Evolutionary conservation across 2,113 vertebrate genomes (phyloP).

Genomic region (Raja brachyura): DNA sequence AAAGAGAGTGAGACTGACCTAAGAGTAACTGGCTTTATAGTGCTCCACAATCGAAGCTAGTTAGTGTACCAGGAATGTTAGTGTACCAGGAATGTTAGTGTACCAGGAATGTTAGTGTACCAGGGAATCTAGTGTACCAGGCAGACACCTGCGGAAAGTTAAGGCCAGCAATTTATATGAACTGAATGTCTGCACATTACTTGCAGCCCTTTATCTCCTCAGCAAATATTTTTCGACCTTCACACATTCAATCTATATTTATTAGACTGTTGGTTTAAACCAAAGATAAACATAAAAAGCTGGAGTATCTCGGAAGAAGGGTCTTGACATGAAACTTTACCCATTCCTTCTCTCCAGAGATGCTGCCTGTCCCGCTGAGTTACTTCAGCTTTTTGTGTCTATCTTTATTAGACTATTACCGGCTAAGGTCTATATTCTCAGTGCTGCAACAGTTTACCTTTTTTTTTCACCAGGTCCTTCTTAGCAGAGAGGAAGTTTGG

Average conservation of each 20-base stretch:
- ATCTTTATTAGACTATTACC: not conserved
- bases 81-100: no score
- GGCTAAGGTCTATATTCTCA: not conserved
- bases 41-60: not conserved
- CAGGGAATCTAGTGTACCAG: not conserved
- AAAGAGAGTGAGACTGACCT: not conserved
- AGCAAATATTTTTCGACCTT: not conserved
- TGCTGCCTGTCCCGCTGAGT: no score
- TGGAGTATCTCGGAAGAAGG: no score
- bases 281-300: no score
- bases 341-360: no score
- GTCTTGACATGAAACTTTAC: no score
- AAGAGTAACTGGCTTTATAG: not conserved
- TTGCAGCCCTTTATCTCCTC: not conserved
- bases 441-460: not conserved
- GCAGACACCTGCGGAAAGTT: not conserved
- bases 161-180: not conserved
- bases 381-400: not conserved
- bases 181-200: not conserved
- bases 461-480: not conserved
- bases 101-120: no score
- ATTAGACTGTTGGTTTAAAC: no score
- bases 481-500: not conserved
- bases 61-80: no score
- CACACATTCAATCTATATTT: not conserved